Conservation (phyloP, 2,113 vertebrate species). For the Gymnocephalus cernua region DNA sequence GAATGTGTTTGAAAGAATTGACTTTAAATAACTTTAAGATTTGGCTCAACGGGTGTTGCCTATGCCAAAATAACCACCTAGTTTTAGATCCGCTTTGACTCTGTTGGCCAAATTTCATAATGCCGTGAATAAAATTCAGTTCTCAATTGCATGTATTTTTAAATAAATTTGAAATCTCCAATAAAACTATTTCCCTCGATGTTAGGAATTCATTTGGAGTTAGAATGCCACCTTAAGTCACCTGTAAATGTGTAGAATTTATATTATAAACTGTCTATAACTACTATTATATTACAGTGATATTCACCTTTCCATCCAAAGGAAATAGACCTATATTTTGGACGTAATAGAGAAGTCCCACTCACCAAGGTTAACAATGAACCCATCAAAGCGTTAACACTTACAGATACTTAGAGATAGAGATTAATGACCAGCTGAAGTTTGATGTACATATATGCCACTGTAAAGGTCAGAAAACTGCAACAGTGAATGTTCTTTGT, state of each 20-base stretch:
- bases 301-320: background rate
- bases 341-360: too few species aligned
- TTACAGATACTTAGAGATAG: too few species aligned
- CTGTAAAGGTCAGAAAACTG: too few species aligned
- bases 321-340: too few species aligned
- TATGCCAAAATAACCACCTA: background rate
- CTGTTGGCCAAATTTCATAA: background rate
- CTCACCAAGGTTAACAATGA: too few species aligned
- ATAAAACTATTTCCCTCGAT: background rate
- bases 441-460: too few species aligned
- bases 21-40: constrained; percentile 24
- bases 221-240: background rate
- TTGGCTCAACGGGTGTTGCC: background rate
- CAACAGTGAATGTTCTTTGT: too few species aligned
- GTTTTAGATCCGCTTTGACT: background rate
- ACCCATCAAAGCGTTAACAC: too few species aligned
- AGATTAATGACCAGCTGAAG: too few species aligned
- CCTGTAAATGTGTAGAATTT: background rate
- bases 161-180: background rate
- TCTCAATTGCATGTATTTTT: background rate
- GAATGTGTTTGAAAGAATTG: constrained; percentile 19
- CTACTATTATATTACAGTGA: background rate
- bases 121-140: background rate
- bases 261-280: background rate
- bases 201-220: background rate